Evolutionary conservation across 2,797 vertebrate genomes (phyloP).

Genomic region (Garrulus glandarius): DNA sequence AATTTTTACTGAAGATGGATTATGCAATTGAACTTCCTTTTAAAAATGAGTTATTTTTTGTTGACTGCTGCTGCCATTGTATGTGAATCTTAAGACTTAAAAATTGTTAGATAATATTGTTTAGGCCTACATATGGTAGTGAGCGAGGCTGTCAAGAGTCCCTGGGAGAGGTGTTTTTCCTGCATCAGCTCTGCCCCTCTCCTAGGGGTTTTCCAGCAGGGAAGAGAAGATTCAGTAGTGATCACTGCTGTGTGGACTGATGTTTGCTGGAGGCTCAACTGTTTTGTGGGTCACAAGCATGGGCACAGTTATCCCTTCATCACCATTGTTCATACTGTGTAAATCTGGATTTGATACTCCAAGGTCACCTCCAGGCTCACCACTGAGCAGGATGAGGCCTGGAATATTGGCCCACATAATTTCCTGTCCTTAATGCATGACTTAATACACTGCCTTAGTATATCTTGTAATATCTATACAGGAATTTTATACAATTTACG

Average conservation of each 20-base stretch:
- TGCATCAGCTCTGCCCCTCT: background rate
- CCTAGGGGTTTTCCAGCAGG: background rate
- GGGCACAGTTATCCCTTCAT: background rate
- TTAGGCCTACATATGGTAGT: background rate
- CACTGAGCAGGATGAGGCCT: background rate
- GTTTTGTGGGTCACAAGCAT: background rate
- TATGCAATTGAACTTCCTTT: constrained; percentile 38
- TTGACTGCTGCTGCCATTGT: constrained; percentile 31
- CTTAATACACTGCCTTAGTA: background rate
- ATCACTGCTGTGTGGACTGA: background rate
- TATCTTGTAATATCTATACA: background rate
- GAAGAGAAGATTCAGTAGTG: background rate
- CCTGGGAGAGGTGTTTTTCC: background rate
- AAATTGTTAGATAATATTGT: background rate
- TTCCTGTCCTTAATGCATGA: background rate
- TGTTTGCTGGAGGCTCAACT: background rate
- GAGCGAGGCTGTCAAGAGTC: background rate
- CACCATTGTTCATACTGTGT: background rate
- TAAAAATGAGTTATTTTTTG: constrained; percentile 63
- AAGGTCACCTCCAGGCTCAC: background rate
- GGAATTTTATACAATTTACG: background rate
- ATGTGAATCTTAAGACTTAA: background rate
- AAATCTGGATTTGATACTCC: background rate
- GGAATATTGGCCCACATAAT: background rate
- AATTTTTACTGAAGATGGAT: constrained; percentile 66